These are phyloP conservation scores for Drosophila bocqueti DNA, from an alignment of 1,140 invertebrate genomes.

Conservation along the genomic window DNA sequence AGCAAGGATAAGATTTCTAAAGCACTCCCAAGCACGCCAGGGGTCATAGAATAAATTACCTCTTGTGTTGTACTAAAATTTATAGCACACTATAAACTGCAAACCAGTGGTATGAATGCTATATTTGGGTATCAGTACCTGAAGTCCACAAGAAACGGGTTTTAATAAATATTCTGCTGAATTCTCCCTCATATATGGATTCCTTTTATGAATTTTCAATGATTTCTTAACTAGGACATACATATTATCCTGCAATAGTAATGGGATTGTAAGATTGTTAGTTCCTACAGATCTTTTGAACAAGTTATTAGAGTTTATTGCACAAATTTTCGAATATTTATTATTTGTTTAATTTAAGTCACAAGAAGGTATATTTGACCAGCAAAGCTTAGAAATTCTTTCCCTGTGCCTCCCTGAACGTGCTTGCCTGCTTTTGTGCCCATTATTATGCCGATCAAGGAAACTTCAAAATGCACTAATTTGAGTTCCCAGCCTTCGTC, in stretches of 20 bases:
- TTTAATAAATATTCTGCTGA: no score
- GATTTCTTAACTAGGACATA: not conserved
- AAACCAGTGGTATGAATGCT: no score
- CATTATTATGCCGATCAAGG: constrained; percentile 29
- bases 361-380: not conserved
- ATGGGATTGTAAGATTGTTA: no score
- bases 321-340: not conserved
- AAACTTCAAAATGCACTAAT: constrained; percentile 41
- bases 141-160: no score
- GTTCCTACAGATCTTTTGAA: not conserved
- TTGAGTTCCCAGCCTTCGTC: constrained; percentile 45
- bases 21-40: no score
- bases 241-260: not conserved
- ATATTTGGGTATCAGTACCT: no score
- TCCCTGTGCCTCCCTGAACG: not conserved
- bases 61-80: no score
- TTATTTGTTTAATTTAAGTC: not conserved
- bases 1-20: no score
- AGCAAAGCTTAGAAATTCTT: not conserved
- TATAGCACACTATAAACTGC: no score
- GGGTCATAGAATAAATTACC: no score
- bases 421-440: constrained; percentile 16
- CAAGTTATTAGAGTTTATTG: no score
- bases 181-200: not conserved
- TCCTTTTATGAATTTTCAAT: not conserved